phyloP scores from a whole-genome alignment of 2,797 vertebrate genomes.

The Florisuga fusca region DNA sequence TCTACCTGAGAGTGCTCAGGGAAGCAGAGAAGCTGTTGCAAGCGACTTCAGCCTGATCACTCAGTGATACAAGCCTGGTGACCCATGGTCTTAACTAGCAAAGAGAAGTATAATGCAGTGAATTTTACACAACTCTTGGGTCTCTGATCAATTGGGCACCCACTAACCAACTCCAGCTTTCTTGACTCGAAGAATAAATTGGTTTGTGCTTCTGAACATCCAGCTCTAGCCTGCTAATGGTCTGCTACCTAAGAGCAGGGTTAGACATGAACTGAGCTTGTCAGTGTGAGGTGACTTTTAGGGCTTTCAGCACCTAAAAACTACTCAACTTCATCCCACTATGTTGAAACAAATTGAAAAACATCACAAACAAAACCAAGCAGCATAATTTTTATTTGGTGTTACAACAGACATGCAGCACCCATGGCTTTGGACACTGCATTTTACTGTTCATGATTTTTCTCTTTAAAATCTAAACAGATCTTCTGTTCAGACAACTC shows the following conservation, averaged over 20 bases:
- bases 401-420: slow-evolving; percentile 60
- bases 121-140: not conserved
- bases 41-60: fast-evolving
- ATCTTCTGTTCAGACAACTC: slow-evolving; percentile 61
- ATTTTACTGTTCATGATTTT: slow-evolving; percentile 55
- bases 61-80: fast-evolving
- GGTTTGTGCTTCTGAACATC: not conserved
- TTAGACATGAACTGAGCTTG: not conserved
- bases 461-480: slow-evolving; percentile 65
- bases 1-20: not conserved
- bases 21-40: not conserved
- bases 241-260: not conserved
- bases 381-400: slow-evolving; percentile 91
- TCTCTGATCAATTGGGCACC: not conserved
- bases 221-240: not conserved
- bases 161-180: not conserved
- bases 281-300: not conserved
- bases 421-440: slow-evolving; percentile 43
- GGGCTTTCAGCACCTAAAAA: not conserved
- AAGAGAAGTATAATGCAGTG: not conserved
- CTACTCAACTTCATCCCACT: slow-evolving; percentile 19
- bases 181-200: not conserved
- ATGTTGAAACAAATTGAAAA: slow-evolving; percentile 54
- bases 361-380: slow-evolving; percentile 78
- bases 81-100: not conserved